These are phyloP conservation scores for Erinaceus europaeus DNA, from an alignment of 2,113 vertebrate genomes.

Conservation along the genomic window DNA sequence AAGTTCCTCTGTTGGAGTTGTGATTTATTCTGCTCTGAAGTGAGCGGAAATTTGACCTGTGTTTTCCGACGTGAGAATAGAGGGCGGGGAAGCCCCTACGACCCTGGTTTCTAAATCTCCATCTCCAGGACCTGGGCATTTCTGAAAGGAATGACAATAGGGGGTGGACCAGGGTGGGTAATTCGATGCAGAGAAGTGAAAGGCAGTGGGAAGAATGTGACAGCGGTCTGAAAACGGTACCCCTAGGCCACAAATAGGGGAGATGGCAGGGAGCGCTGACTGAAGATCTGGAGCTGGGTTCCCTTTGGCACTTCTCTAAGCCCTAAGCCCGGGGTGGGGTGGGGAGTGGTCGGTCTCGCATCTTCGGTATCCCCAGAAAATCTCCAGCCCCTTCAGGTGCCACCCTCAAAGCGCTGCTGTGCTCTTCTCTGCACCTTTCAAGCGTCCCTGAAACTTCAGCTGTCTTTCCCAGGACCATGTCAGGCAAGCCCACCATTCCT, in stretches of 20 bases:
- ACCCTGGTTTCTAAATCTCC: conserved; percentile 57
- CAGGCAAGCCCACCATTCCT: not conserved
- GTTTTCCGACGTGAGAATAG: conserved; percentile 70
- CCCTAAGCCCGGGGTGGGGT: not conserved
- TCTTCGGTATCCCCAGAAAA: not conserved
- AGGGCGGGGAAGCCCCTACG: conserved; percentile 44
- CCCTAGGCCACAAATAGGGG: rapidly evolving
- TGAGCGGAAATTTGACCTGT: conserved; percentile 69
- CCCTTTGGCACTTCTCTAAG: not conserved
- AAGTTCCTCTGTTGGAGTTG: conserved; percentile 47
- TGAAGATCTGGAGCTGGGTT: not conserved
- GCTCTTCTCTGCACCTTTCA: not conserved
- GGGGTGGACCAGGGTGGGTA: conserved; percentile 32
- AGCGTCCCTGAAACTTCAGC: not conserved
- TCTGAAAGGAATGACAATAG: conserved; percentile 63
- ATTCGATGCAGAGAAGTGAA: conserved; percentile 62
- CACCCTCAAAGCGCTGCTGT: not conserved
- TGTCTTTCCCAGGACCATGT: not conserved
- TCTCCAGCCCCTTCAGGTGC: too few relatives aligned
- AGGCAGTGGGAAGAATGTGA: conserved; percentile 15
- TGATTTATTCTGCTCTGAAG: conserved; percentile 69
- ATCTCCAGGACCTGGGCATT: conserved; percentile 27
- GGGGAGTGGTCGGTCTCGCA: too few relatives aligned
- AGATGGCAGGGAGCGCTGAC: not conserved
- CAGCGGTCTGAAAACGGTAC: not conserved